phyloP scores from a whole-genome alignment of 2,113 vertebrate genomes.

The Gambusia affinis region DNA sequence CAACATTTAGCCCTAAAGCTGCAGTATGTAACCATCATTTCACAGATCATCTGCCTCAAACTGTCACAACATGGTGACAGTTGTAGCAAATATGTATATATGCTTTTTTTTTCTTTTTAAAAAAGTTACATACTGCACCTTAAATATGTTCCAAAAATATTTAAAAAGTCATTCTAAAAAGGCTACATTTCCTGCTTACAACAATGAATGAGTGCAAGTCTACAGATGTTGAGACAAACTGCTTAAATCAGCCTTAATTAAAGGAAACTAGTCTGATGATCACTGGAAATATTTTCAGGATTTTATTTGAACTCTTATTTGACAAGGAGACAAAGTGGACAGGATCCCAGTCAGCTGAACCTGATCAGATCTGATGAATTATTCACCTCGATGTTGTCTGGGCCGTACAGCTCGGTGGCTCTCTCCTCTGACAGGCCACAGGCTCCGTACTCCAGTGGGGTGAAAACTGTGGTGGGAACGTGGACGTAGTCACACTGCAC shows the following conservation, averaged over 20 bases:
- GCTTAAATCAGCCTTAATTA: not conserved
- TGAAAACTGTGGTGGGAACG: conserved; percentile 95
- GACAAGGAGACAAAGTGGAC: no score
- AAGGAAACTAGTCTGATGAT: not conserved
- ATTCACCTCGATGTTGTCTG: conserved; percentile 88
- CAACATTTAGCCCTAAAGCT: no score
- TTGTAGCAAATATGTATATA: no score
- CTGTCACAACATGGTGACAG: no score
- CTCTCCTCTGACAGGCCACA: conserved; percentile 92
- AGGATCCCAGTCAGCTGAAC: not conserved
- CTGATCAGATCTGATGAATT: not conserved
- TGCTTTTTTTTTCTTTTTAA: no score
- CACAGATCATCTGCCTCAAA: no score
- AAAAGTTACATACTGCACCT: no score
- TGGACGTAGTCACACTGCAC: conserved; percentile 93
- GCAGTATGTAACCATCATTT: no score
- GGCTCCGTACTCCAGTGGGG: conserved; percentile 94
- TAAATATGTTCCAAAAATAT: not conserved
- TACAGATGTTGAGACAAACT: not conserved
- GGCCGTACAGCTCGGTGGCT: conserved; percentile 82
- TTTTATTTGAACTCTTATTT: no score
- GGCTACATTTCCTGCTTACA: not conserved
- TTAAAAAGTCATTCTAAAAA: not conserved
- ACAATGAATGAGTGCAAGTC: no score
- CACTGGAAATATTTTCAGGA: no score